A percentile compares a stretch with the other conserved stretches of the same genome.
Evolutionary conservation across 2,888 invertebrate genomes (phyloP).

Genomic region (Brachynemurus nebulosus): DNA sequence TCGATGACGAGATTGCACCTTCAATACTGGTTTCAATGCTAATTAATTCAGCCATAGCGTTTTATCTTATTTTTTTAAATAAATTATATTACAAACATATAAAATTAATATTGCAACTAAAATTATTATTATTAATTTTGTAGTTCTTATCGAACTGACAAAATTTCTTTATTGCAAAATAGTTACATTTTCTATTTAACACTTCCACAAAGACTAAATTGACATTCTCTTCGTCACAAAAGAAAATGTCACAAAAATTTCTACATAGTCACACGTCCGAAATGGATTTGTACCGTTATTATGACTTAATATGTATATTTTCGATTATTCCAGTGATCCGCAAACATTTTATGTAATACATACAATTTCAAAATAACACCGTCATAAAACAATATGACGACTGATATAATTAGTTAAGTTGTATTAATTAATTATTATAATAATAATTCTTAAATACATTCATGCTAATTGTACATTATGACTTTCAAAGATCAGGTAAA

Average conservation of each 20-base stretch:
- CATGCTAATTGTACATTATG: no score
- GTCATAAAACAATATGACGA: no score
- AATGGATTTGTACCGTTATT: not conserved
- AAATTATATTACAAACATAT: not conserved
- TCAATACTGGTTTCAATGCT: not conserved
- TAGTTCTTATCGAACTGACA: not conserved
- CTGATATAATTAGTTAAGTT: no score
- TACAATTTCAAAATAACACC: no score
- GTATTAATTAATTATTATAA: no score
- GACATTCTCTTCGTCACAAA: conserved; percentile 1
- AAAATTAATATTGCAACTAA: conserved; percentile 2
- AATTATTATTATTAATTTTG: not conserved
- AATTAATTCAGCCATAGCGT: conserved; percentile 8
- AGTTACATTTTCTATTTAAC: conserved; percentile 1
- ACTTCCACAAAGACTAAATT: not conserved
- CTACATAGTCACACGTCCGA: not conserved
- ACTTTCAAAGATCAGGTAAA: no score
- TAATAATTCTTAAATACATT: no score
- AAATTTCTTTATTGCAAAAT: not conserved
- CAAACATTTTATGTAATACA: no score
- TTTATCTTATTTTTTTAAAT: not conserved
- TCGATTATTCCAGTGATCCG: no score
- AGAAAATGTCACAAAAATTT: not conserved
- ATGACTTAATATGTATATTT: no score
- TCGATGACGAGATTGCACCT: conserved; percentile 4